phyloP scores from a whole-genome alignment of 2,113 vertebrate species.

The Prunella himalayana region DNA sequence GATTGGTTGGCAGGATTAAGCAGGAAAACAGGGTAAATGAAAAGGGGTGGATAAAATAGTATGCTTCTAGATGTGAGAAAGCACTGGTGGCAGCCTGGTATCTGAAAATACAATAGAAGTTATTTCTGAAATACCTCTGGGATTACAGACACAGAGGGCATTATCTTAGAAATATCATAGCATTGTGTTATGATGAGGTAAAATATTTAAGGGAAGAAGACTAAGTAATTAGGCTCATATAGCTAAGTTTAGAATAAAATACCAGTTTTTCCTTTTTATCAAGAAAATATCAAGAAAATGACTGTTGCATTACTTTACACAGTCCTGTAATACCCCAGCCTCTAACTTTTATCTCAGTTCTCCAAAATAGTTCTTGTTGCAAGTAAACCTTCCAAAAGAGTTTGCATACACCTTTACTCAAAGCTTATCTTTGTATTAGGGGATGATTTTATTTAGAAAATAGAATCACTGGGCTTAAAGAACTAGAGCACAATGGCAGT shows the following conservation, averaged over 20 bases:
- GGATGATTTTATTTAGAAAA: background rate
- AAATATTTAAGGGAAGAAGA: background rate
- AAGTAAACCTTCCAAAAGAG: background rate
- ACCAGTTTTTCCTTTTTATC: background rate
- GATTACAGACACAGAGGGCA: background rate
- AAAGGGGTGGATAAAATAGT: background rate
- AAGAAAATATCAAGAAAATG: background rate
- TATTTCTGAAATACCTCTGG: background rate
- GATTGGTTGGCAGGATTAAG: background rate
- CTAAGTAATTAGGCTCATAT: background rate
- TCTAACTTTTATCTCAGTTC: background rate
- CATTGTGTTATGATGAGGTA: background rate
- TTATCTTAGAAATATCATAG: background rate
- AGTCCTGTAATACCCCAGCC: background rate
- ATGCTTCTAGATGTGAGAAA: background rate
- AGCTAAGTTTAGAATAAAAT: background rate
- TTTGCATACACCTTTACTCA: background rate
- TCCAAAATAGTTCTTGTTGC: background rate
- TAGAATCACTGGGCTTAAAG: background rate
- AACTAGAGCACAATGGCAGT: background rate
- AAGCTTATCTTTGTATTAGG: background rate
- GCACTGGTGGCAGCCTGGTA: background rate
- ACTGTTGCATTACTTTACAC: background rate
- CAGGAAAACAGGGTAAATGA: background rate
- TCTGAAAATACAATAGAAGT: background rate